Evolutionary conservation across 2,797 vertebrate genomes (phyloP).

Genomic region (Atherinosoma microstoma): DNA sequence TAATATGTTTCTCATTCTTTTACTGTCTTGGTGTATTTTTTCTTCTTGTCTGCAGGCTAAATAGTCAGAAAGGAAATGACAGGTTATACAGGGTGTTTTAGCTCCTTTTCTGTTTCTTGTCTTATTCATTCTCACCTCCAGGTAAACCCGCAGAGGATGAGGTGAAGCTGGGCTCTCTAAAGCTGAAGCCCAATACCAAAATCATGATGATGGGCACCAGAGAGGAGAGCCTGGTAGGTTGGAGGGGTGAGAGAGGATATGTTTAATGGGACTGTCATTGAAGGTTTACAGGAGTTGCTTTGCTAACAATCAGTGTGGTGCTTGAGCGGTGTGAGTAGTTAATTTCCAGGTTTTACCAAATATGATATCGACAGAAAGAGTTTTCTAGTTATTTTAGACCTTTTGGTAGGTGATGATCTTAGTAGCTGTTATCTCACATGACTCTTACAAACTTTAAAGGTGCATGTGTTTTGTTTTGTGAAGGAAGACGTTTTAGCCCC

Average conservation of each 20-base stretch:
- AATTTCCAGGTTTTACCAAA: background rate
- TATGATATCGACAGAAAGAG: background rate
- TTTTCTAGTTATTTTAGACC: background rate
- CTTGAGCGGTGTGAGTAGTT: background rate
- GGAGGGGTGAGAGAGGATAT: background rate
- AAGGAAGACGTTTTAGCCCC: conserved; percentile 98
- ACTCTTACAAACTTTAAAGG: background rate
- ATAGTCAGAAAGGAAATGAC: background rate
- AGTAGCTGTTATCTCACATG: background rate
- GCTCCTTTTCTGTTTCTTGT: conserved; percentile 3
- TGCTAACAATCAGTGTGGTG: background rate
- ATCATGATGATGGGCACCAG: conserved; percentile 99
- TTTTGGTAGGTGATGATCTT: background rate
- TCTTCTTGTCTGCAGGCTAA: conserved; percentile 4
- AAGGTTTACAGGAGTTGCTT: background rate
- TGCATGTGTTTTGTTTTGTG: conserved; percentile 60
- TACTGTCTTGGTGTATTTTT: background rate
- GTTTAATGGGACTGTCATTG: background rate
- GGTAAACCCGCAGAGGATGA: conserved; percentile 97
- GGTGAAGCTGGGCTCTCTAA: conserved; percentile 94
- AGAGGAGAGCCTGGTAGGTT: conserved; percentile 96
- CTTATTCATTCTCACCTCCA: conserved; percentile 70
- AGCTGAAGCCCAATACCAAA: conserved; percentile 99
- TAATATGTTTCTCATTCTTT: background rate
- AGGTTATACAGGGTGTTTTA: background rate